Evolutionary conservation across 2,797 vertebrate species (phyloP).

Genomic region (Cephalopachus bancanus): DNA sequence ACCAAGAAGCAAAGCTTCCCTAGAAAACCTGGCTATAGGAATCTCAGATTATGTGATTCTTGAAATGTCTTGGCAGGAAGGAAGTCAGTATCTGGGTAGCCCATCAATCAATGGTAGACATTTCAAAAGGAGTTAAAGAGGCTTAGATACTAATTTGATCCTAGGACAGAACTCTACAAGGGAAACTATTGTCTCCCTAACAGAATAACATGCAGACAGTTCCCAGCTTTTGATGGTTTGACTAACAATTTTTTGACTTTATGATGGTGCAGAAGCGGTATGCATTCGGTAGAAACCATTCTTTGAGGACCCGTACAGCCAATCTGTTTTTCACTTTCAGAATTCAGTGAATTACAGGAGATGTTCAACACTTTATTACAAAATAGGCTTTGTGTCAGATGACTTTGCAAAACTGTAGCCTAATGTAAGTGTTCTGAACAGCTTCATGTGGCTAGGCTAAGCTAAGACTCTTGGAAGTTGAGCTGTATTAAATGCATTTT

Average conservation of each 20-base stretch:
- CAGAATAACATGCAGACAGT: background rate
- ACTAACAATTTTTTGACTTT: background rate
- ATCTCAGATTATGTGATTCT: background rate
- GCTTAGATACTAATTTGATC: background rate
- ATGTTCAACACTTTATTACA: background rate
- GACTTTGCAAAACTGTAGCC: background rate
- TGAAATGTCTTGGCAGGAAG: background rate
- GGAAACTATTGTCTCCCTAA: background rate
- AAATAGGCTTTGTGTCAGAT: background rate
- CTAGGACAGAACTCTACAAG: background rate
- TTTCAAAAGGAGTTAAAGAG: background rate
- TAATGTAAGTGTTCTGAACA: background rate
- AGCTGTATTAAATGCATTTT: background rate
- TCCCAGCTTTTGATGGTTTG: background rate
- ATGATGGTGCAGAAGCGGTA: background rate
- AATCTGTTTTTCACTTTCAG: background rate
- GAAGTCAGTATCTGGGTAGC: background rate
- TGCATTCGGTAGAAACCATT: background rate
- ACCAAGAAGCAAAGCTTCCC: background rate
- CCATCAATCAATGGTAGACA: background rate
- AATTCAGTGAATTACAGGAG: background rate
- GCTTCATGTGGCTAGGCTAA: background rate
- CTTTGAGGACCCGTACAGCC: background rate
- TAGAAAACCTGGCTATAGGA: background rate
- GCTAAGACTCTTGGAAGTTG: background rate